Conservation (phyloP, 2,113 vertebrate species). For the Tetraodon nigroviridis region DNA sequence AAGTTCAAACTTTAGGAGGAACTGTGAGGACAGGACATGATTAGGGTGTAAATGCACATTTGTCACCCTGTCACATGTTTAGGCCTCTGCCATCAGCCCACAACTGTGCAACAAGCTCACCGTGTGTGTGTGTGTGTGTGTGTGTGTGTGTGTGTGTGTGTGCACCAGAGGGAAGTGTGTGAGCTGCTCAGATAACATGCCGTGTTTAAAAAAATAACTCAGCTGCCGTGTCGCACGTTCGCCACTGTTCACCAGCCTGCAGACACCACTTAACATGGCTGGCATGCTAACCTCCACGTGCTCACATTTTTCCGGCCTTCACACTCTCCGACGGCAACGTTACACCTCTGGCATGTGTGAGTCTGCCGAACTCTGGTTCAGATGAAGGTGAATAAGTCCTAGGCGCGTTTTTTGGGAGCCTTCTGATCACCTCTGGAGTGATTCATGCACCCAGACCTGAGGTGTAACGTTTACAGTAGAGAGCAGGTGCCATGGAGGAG, state of each 20-base stretch:
- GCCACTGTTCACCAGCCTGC: neutral
- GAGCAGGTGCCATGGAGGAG: too few relatives aligned
- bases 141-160: too few relatives aligned
- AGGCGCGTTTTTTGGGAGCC: too few relatives aligned
- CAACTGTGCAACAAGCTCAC: constrained; percentile 9
- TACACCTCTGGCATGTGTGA: constrained; percentile 1
- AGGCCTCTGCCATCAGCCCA: constrained; percentile 24
- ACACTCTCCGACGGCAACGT: constrained; percentile 10
- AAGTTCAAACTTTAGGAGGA: too few relatives aligned
- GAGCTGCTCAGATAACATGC: constrained; percentile 43
- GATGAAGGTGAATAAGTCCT: too few relatives aligned
- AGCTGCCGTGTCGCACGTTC: constrained; percentile 2
- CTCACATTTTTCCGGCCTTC: constrained; percentile 15
- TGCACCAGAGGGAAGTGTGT: neutral
- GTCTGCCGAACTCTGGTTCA: too few relatives aligned
- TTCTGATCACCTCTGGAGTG: too few relatives aligned
- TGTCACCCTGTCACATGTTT: constrained; percentile 6
- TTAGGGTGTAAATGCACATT: too few relatives aligned
- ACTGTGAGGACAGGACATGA: too few relatives aligned
- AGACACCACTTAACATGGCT: constrained; percentile 50
- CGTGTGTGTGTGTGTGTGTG: too few relatives aligned
- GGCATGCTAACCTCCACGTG: constrained; percentile 22
- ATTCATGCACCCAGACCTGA: too few relatives aligned
- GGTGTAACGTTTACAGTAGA: too few relatives aligned
- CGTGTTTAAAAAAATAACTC: constrained; percentile 26